Evolutionary conservation across 2,113 vertebrate species (phyloP).

Genomic region (Caranx ignobilis): DNA sequence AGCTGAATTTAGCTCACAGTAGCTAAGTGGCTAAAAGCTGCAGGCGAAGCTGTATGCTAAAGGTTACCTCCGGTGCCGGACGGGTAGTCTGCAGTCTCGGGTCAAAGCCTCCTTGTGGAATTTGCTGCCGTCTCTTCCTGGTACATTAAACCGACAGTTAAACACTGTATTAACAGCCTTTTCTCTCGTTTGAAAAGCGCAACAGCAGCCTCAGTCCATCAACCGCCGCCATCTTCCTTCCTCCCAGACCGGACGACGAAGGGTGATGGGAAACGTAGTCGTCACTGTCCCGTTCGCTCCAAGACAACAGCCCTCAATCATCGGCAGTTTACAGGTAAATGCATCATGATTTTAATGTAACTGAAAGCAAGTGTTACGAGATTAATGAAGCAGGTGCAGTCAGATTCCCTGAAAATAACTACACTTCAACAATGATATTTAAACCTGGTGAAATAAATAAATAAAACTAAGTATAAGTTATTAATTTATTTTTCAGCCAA

Average conservation of each 20-base stretch:
- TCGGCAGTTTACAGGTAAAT: too few relatives aligned
- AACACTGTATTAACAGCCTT: constrained; percentile 23
- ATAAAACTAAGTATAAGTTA: too few relatives aligned
- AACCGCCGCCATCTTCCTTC: constrained; percentile 85
- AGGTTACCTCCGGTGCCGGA: constrained; percentile 46
- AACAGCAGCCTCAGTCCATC: constrained; percentile 78
- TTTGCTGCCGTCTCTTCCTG: neutral
- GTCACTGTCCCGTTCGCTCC: neutral
- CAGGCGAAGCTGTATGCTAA: neutral
- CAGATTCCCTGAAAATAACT: too few relatives aligned
- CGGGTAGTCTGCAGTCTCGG: neutral
- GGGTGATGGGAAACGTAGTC: constrained; percentile 72
- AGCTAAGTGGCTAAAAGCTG: constrained; percentile 31
- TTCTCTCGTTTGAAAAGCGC: constrained; percentile 57
- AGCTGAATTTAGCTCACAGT: constrained; percentile 36
- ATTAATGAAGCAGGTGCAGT: too few relatives aligned
- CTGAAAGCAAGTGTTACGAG: too few relatives aligned
- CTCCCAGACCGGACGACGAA: constrained; percentile 48
- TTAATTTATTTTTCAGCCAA: too few relatives aligned
- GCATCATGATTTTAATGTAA: too few relatives aligned
- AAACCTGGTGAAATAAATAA: too few relatives aligned
- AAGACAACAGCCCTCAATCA: neutral
- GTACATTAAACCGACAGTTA: neutral
- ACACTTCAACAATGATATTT: too few relatives aligned
- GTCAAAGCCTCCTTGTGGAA: neutral